A percentile compares a stretch with the other conserved stretches of the same genome.
phyloP scores from a whole-genome alignment of 2,113 vertebrate species.

The Gulo gulo region DNA sequence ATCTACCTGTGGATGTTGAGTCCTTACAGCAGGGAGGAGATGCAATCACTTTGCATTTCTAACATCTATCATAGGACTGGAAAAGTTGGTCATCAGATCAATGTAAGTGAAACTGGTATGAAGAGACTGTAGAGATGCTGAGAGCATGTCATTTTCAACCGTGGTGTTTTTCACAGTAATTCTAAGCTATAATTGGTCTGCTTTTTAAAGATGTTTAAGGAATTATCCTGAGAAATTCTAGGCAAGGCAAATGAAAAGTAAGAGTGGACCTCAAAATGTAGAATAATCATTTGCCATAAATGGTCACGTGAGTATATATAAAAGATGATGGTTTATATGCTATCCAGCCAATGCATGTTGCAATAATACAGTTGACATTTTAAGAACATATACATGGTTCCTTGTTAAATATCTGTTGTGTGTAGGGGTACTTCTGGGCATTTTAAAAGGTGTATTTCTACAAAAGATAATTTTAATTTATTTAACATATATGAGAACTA shows the following conservation, averaged over 20 bases:
- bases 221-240: neutral
- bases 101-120: neutral
- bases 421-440: neutral
- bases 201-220: neutral
- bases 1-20: neutral
- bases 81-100: neutral
- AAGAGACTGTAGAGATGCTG: neutral
- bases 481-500: neutral
- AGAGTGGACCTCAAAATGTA: neutral
- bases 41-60: neutral
- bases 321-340: neutral
- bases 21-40: neutral
- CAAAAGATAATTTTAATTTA: neutral
- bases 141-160: neutral
- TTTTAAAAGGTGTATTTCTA: neutral
- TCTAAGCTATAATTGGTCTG: neutral
- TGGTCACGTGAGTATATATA: rapidly evolving
- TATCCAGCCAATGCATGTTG: neutral
- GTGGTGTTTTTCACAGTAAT: neutral
- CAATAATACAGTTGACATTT: neutral
- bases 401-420: neutral
- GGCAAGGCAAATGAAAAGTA: neutral
- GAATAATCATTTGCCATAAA: neutral
- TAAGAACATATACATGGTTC: neutral
- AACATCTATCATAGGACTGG: neutral